Base-by-base conservation (phyloP, 2,888 invertebrate species). In the Melanostoma scalare region DNA sequence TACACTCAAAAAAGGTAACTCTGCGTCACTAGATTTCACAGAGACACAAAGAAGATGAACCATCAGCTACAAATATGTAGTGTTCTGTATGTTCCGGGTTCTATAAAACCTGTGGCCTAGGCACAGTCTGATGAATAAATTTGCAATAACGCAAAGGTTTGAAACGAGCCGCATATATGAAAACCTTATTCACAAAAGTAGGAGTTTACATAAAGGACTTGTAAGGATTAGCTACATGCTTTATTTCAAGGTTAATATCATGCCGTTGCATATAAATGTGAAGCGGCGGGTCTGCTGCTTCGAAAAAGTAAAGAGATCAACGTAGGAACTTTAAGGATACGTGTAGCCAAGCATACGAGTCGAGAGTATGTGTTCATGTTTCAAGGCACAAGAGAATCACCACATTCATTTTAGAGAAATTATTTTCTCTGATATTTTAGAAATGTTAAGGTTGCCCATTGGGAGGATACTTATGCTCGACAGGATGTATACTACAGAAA, bases 121-220 rank as follows among this genome's bases (percentile, higher is more conserved):
- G 58, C 4, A 6, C 61, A 69, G 40, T 63, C 56, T 56, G 55
- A 69, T 63, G 80, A 71, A 71, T 75, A 75, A 75, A 76, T 80
- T 80, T 76, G 71, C 65, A 75, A 76, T 71, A 76, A 60, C 46
- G 31, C 35, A 33, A 2, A 35, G 31, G 2, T 20, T 53, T 31
- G 30, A n/a, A 20, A 3, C 3, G 10, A 40, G 38, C 9, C 8
- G 36, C 50, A 61, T 63, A 61, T 58, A 74, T 44, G 8, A 6
- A 48, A 6, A 4, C 10, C 10, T 6, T 10, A 46, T 5, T 46
- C 44, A 46, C n/a, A 9, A 42, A 60, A 33, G 46, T 30, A 61
- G 31, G 40, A 42, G 48, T 40, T 10, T 20, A 9, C 58, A 55
- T 20, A 65, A 20, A 68, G 48, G 53, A 65, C 44, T 80, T 63